phyloP scores from a whole-genome alignment of 1,140 invertebrate genomes.

The Drosophila truncata region DNA sequence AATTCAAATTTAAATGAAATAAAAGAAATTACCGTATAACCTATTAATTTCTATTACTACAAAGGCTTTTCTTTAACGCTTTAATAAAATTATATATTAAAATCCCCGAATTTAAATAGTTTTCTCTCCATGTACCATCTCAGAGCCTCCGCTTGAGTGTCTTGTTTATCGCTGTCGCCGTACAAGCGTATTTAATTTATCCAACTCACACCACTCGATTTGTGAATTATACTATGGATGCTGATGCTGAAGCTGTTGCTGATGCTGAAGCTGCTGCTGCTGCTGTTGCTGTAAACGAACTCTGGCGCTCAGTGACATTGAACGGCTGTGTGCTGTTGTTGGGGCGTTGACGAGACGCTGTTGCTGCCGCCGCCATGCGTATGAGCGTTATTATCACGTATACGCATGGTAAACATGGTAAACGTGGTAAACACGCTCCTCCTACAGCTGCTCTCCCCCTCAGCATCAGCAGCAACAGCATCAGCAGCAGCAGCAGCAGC shows the following conservation, averaged over 20 bases:
- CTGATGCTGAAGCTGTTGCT: slow-evolving; percentile 14
- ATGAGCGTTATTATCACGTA: slow-evolving; percentile 55
- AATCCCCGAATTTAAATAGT: not conserved
- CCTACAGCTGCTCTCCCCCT: not conserved
- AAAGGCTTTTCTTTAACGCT: not conserved
- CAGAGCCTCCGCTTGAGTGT: slow-evolving; percentile 18
- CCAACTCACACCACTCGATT: slow-evolving; percentile 44
- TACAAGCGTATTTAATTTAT: slow-evolving; percentile 47
- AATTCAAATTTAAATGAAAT: not conserved
- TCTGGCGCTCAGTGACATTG: slow-evolving; percentile 44
- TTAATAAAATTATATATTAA: not conserved
- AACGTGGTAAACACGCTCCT: slow-evolving; percentile 24
- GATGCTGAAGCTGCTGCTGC: slow-evolving; percentile 2
- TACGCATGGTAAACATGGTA: slow-evolving; percentile 40
- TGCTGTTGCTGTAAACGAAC: slow-evolving; percentile 41
- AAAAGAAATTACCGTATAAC: not conserved
- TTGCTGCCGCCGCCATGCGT: slow-evolving; percentile 32
- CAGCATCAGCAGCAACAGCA: not conserved
- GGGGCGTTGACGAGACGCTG: slow-evolving; percentile 20
- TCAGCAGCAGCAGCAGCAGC: not conserved
- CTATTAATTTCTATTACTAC: not conserved
- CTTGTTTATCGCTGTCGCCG: slow-evolving; percentile 34
- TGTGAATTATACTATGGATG: slow-evolving; percentile 39
- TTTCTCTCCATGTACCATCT: slow-evolving; percentile 18
- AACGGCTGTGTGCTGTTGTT: slow-evolving; percentile 15